These are phyloP conservation scores for Dysidea cf. avara DNA, from an alignment of 37 sponge, comb jelly and placozoan genomes.

Conservation along the genomic window DNA sequence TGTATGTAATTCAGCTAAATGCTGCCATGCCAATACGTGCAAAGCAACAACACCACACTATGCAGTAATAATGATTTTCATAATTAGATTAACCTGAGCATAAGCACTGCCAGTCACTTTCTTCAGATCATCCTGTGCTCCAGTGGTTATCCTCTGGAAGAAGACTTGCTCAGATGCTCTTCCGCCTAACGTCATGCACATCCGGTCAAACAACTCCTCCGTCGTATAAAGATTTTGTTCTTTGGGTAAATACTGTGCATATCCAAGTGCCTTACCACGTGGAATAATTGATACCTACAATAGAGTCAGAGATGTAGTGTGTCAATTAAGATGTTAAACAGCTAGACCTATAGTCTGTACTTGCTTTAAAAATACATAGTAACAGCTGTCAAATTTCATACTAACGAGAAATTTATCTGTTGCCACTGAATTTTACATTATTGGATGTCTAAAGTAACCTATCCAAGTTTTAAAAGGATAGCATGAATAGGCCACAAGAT, in stretches of 20 bases:
- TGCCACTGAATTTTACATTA: too few relatives aligned
- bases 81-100: slow-evolving; percentile 77
- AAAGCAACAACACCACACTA: background rate
- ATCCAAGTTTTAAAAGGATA: too few relatives aligned
- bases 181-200: slow-evolving; percentile 97
- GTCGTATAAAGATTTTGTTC: slow-evolving; percentile 87
- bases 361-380: too few relatives aligned
- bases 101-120: slow-evolving; percentile 91
- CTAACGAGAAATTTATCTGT: too few relatives aligned
- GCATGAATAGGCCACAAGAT: too few relatives aligned
- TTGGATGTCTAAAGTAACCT: too few relatives aligned
- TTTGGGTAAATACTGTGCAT: slow-evolving; percentile 93
- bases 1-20: background rate
- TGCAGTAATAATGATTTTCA: background rate
- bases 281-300: slow-evolving; percentile 91
- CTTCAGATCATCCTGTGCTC: slow-evolving; percentile 95
- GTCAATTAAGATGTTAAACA: too few relatives aligned
- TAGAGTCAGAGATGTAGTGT: background rate
- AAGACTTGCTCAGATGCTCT: slow-evolving; percentile 90
- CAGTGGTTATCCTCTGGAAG: slow-evolving; percentile 78
- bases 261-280: slow-evolving; percentile 93
- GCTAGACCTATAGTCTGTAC: too few relatives aligned
- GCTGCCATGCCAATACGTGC: background rate
- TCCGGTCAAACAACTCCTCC: slow-evolving; percentile 86
- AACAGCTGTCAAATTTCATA: too few relatives aligned